Evolutionary conservation across 2,113 vertebrate genomes (phyloP).

Genomic region (Hystrix brachyura): DNA sequence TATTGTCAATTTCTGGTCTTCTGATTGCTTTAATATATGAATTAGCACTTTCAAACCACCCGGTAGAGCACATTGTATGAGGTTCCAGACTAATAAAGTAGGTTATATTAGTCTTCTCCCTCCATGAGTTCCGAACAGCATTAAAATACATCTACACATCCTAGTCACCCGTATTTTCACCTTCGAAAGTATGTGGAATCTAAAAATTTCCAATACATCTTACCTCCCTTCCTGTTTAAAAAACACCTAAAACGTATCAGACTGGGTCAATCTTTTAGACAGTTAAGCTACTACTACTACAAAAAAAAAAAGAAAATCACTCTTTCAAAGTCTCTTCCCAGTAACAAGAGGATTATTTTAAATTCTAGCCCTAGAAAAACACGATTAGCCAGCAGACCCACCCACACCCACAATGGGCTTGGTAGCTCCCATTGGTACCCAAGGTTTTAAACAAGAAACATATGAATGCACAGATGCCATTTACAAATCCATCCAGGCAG

Average conservation of each 20-base stretch:
- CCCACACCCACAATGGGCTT: not conserved
- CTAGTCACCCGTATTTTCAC: not conserved
- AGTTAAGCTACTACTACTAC: no score
- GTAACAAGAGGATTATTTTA: not conserved
- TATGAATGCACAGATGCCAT: not conserved
- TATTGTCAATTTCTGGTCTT: not conserved
- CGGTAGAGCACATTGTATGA: not conserved
- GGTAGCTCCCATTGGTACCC: not conserved
- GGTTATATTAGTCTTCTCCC: not conserved
- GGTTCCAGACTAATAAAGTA: not conserved
- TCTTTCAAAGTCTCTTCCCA: not conserved
- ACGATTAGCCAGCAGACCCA: not conserved
- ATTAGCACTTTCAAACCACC: not conserved
- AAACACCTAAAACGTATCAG: not conserved
- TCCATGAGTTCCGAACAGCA: not conserved
- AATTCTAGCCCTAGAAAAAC: not conserved
- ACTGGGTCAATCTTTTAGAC: not conserved
- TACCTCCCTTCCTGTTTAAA: not conserved
- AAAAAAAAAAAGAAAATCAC: not conserved
- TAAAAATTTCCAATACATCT: not conserved
- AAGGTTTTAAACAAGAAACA: not conserved
- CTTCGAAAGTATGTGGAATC: not conserved
- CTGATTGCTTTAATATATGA: not conserved
- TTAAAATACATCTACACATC: not conserved
- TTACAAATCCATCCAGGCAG: not conserved